phyloP scores from a whole-genome alignment of 2,888 invertebrate species.

The Orthosia gothica region DNA sequence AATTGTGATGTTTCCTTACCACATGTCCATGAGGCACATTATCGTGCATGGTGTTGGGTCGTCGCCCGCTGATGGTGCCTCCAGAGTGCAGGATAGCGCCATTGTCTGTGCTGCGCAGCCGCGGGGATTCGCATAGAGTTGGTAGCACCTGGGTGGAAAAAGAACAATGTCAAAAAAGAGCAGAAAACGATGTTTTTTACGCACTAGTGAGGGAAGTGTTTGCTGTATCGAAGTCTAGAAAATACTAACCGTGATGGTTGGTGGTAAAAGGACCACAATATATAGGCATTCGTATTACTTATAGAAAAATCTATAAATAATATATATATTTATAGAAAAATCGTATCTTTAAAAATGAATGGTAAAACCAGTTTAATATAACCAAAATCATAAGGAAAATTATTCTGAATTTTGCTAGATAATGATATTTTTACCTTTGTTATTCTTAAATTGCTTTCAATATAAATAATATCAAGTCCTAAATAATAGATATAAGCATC shows the following conservation, averaged over 20 bases:
- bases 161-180: not conserved
- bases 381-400: too few species aligned
- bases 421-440: too few species aligned
- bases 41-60: constrained; percentile 82
- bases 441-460: too few species aligned
- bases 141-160: constrained; percentile 92
- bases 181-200: not conserved
- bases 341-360: too few species aligned
- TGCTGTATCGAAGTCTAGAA: too few species aligned
- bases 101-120: constrained; percentile 95
- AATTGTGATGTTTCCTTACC: constrained; percentile 70
- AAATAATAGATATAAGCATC: not conserved
- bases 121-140: constrained; percentile 92
- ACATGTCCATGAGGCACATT: constrained; percentile 82
- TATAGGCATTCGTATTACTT: too few species aligned
- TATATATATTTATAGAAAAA: too few species aligned
- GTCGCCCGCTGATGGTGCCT: constrained; percentile 95
- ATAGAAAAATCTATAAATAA: too few species aligned
- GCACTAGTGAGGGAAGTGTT: not conserved
- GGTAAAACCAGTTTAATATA: too few species aligned
- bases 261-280: too few species aligned
- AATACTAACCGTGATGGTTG: not conserved
- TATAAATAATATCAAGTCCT: too few species aligned
- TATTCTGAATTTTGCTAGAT: too few species aligned
- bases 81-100: constrained; percentile 96